Conservation (phyloP, 2,888 invertebrate species). For the Stramonita haemastoma region DNA sequence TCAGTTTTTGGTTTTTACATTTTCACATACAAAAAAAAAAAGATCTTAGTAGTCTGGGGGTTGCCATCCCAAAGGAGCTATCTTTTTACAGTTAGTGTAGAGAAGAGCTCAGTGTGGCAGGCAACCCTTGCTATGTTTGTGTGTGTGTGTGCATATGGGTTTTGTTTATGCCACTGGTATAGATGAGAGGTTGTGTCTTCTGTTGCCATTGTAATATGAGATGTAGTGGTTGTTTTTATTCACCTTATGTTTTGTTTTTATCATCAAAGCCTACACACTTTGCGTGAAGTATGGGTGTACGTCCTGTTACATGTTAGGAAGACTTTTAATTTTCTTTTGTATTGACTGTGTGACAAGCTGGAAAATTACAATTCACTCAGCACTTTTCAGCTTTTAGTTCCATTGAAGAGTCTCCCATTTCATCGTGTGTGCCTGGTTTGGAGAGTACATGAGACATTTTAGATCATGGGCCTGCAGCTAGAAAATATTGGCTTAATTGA, state of each 20-base stretch:
- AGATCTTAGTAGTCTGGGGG: neutral
- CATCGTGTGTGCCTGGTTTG: neutral
- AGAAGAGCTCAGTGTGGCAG: neutral
- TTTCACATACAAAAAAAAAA: neutral
- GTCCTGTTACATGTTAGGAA: neutral
- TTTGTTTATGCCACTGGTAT: neutral
- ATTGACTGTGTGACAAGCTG: neutral
- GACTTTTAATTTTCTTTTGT: neutral
- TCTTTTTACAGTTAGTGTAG: neutral
- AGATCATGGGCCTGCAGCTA: neutral
- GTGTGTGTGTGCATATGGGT: neutral
- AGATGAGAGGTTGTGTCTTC: neutral
- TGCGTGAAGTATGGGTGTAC: neutral
- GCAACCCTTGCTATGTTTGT: neutral
- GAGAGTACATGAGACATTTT: neutral
- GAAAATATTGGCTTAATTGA: too few relatives aligned
- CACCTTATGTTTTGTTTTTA: neutral
- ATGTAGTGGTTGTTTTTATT: neutral
- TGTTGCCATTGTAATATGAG: neutral
- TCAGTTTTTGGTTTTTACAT: neutral
- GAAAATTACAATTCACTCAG: neutral
- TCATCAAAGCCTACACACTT: neutral
- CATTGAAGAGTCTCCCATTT: neutral
- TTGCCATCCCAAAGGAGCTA: neutral
- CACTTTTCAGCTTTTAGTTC: neutral